Percentiles rank a stretch among this genome's conserved stretches.
Evolutionary conservation across 2,797 vertebrate species (phyloP).

Genomic region (Pterois miles): DNA sequence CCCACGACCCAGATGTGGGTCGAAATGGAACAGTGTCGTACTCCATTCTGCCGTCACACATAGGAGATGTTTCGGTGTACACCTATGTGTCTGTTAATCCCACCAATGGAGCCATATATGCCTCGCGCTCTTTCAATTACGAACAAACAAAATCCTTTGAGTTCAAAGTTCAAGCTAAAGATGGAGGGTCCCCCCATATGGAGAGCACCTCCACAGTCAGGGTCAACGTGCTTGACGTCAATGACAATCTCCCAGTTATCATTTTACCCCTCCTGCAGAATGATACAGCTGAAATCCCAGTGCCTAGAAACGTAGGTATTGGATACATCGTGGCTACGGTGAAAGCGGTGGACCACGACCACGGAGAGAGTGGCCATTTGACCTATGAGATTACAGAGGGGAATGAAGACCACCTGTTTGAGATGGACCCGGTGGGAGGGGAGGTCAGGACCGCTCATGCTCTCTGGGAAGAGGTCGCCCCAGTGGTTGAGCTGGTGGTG

Average conservation of each 20-base stretch:
- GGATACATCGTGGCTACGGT: constrained; percentile 96
- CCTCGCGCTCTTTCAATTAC: constrained; percentile 96
- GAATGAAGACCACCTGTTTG: constrained; percentile 97
- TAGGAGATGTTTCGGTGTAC: constrained; percentile 96
- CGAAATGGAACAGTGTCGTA: constrained; percentile 97
- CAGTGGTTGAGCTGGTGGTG: constrained; percentile 95
- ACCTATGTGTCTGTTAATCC: constrained; percentile 98
- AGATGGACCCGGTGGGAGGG: constrained; percentile 94
- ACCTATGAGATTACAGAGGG: constrained; percentile 98
- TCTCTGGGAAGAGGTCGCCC: constrained; percentile 95
- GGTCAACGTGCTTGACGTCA: constrained; percentile 94
- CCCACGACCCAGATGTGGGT: constrained; percentile 96
- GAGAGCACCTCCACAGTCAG: constrained; percentile 95
- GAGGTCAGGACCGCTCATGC: constrained; percentile 95
- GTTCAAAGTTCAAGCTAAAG: constrained; percentile 97
- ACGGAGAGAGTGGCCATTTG: constrained; percentile 96
- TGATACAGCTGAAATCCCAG: constrained; percentile 95
- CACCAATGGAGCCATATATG: constrained; percentile 98
- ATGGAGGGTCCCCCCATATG: constrained; percentile 94
- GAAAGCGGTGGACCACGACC: constrained; percentile 95
- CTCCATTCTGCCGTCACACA: constrained; percentile 93
- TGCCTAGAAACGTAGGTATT: constrained; percentile 94
- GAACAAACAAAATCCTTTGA: constrained; percentile 98
- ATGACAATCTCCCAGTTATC: constrained; percentile 97
- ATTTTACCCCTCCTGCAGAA: constrained; percentile 94